These are phyloP conservation scores for Drosophila suzukii DNA, from an alignment of 1,140 invertebrate genomes.

Conservation along the genomic window DNA sequence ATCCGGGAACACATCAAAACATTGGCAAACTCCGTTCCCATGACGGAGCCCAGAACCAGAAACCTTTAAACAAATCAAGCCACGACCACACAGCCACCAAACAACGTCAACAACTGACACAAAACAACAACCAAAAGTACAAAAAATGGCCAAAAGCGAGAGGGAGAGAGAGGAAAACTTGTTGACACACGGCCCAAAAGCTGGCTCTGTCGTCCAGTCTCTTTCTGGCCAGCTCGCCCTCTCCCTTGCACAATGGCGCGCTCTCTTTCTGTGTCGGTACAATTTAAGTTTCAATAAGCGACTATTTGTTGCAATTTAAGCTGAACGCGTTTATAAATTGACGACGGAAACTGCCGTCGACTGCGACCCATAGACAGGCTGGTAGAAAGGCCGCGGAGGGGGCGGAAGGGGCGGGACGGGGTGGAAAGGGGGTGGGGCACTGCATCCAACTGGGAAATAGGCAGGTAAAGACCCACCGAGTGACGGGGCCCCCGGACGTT, in stretches of 20 bases:
- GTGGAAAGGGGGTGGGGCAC: neutral
- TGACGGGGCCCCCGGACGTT: constrained; percentile 48
- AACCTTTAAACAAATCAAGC: constrained; percentile 79
- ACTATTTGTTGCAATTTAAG: constrained; percentile 83
- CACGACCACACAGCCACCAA: constrained; percentile 69
- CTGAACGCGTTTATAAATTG: constrained; percentile 83
- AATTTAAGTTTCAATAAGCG: constrained; percentile 83
- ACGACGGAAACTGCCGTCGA: constrained; percentile 69
- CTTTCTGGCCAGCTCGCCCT: constrained; percentile 20
- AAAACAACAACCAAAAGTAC: constrained; percentile 21
- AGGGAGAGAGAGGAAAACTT: constrained; percentile 60
- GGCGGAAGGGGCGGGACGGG: neutral
- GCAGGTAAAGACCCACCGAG: constrained; percentile 44
- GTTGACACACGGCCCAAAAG: constrained; percentile 73
- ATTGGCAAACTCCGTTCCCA: constrained; percentile 50
- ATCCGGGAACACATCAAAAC: constrained; percentile 33
- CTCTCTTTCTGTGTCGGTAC: constrained; percentile 75
- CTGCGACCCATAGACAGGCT: constrained; percentile 37
- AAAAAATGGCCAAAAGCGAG: constrained; percentile 74
- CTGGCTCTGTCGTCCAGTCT: constrained; percentile 31
- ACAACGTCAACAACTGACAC: constrained; percentile 71
- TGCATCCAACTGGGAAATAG: constrained; percentile 27
- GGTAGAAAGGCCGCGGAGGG: constrained; percentile 4
- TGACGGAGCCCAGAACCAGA: constrained; percentile 46
- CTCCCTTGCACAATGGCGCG: constrained; percentile 22